These are phyloP conservation scores for Maccullochella peelii DNA, from an alignment of 2,113 vertebrate species.

Conservation along the genomic window DNA sequence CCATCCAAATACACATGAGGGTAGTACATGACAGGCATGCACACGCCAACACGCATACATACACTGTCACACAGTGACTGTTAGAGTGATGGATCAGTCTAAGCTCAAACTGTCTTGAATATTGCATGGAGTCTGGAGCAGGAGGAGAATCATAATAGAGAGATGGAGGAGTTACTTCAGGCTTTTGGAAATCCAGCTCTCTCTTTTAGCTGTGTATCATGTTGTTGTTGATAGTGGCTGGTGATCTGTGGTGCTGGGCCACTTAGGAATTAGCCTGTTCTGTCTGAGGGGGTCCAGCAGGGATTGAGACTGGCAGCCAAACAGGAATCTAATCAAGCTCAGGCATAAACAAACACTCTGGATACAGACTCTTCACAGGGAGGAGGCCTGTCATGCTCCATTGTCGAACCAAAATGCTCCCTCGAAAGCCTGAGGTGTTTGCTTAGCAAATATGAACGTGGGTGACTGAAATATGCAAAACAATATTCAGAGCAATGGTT, in stretches of 20 bases:
- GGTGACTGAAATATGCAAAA: slow-evolving; percentile 65
- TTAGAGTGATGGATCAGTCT: slow-evolving; percentile 69
- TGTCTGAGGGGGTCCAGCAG: slow-evolving; percentile 69
- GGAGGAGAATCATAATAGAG: slow-evolving; percentile 63
- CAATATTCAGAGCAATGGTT: slow-evolving; percentile 53
- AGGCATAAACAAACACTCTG: slow-evolving; percentile 72
- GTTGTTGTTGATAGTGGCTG: slow-evolving; percentile 60
- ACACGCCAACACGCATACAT: slow-evolving; percentile 19
- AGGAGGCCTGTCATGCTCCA: slow-evolving; percentile 69
- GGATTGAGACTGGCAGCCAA: slow-evolving; percentile 69
- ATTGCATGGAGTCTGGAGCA: slow-evolving; percentile 65
- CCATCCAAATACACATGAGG: background rate
- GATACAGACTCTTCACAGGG: slow-evolving; percentile 64
- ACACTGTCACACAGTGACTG: slow-evolving; percentile 51
- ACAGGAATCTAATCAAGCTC: slow-evolving; percentile 76
- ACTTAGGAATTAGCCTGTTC: slow-evolving; percentile 71
- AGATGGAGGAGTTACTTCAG: slow-evolving; percentile 56
- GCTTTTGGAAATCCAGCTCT: slow-evolving; percentile 54
- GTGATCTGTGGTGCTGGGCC: slow-evolving; percentile 68
- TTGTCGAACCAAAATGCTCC: slow-evolving; percentile 70
- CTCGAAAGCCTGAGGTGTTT: slow-evolving; percentile 67
- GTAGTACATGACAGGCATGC: slow-evolving; percentile 7
- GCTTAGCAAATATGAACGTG: slow-evolving; percentile 62
- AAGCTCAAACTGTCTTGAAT: slow-evolving; percentile 68
- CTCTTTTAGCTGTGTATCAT: slow-evolving; percentile 28